phyloP scores from a whole-genome alignment of 2,888 invertebrate genomes.

The Syrista parreyssii region DNA sequence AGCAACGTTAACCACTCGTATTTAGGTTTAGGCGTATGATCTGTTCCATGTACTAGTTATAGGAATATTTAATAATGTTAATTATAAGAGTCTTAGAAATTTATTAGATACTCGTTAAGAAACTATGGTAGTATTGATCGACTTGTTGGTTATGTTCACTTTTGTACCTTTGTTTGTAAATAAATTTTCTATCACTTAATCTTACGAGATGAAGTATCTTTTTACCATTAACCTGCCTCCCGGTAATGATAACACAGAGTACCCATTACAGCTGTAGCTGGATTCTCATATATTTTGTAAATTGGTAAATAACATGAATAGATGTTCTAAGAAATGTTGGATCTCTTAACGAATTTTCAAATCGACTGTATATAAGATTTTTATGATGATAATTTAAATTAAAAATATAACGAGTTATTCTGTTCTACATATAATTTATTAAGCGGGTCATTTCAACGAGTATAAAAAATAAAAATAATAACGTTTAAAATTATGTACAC shows the following conservation, averaged over 20 bases:
- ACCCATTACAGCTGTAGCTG: too few species aligned
- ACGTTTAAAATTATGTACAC: background rate
- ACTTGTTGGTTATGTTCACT: background rate
- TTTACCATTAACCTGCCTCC: background rate
- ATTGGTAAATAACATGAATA: background rate
- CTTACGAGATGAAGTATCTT: background rate
- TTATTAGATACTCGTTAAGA: background rate
- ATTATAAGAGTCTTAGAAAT: background rate
- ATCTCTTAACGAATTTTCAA: background rate
- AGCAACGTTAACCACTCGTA: background rate
- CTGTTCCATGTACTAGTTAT: background rate
- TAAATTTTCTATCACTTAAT: conserved; percentile 8
- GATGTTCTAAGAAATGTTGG: background rate
- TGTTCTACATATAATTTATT: conserved; percentile 5
- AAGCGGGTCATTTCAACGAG: background rate
- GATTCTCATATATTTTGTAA: background rate
- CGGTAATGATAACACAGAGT: too few species aligned
- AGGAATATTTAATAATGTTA: background rate
- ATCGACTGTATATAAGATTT: background rate
- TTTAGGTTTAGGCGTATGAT: background rate
- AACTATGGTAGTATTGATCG: background rate
- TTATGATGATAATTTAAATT: background rate
- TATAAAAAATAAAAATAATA: background rate
- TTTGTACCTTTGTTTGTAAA: conserved; percentile 13
- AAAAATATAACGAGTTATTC: background rate